These are phyloP conservation scores for Busseola fusca DNA, from an alignment of 2,888 invertebrate genomes.

Conservation along the genomic window DNA sequence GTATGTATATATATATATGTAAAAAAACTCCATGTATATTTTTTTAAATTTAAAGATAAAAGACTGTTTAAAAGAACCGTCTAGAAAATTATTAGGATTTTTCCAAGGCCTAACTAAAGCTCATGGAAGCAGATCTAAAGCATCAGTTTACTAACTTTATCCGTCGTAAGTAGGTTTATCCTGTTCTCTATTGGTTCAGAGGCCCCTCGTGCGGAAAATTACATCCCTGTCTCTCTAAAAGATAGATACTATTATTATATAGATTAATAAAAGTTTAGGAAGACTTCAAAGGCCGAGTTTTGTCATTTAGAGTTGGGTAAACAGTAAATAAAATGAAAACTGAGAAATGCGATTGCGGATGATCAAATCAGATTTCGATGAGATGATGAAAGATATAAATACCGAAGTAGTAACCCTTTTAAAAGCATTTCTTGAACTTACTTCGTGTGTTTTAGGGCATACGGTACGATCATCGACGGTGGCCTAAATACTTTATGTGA, in stretches of 20 bases:
- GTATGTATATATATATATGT: too few relatives aligned
- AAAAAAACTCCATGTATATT: not conserved
- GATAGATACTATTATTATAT: conserved; percentile 62
- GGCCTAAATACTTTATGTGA: not conserved
- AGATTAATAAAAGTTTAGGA: conserved; percentile 60
- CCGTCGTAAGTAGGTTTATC: conserved; percentile 75
- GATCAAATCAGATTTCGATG: not conserved
- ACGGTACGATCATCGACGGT: not conserved
- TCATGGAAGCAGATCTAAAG: conserved; percentile 64
- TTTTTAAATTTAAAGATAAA: not conserved
- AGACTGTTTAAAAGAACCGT: conserved; percentile 20
- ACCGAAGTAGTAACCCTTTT: not conserved
- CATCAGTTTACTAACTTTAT: conserved; percentile 74
- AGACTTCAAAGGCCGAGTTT: conserved; percentile 47
- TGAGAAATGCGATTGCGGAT: not conserved
- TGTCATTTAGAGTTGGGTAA: conserved; percentile 27
- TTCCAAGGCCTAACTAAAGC: conserved; percentile 64
- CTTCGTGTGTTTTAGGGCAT: too few relatives aligned
- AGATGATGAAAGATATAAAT: not conserved
- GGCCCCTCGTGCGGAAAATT: conserved; percentile 75
- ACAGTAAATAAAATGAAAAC: conserved; percentile 18
- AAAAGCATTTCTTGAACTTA: not conserved
- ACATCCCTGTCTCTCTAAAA: conserved; percentile 68
- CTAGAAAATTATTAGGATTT: conserved; percentile 60
- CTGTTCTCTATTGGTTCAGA: conserved; percentile 75